Base-by-base conservation (phyloP, 2,113 vertebrate genomes). In the Nannospalax galili region DNA sequence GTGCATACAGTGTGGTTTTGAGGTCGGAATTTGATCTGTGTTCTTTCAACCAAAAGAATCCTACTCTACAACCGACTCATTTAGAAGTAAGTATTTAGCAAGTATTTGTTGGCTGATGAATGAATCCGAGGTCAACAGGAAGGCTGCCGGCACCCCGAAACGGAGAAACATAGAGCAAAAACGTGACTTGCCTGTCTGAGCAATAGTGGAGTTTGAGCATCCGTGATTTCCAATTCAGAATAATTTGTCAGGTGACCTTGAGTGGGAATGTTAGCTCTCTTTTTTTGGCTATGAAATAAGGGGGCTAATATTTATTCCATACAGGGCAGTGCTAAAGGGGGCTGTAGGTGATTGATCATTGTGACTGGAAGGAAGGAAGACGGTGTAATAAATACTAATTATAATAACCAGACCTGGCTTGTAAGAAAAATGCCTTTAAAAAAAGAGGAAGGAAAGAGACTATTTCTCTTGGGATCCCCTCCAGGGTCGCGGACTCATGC, bases 321-420 rank as follows among this genome's bases (percentile, higher is more conserved):
- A 72, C 92, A 45, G 62, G 72, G 81, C 73, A 52, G 84, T 1
- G 14, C 91, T 60, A 48, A 45, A 48, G 70, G 42, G 37, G 8
- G 67, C 26, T n/a, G 58, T 60, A 48, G 56, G 67, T 92, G 91
- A 97, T 89, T 48, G 85, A 91, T 96, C 60, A 11, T 91, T n/a
- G 30, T 0, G 30, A 72, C 89, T 37, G 48, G 5, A 11, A 86
- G 95, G 93, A 91, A 95, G 97, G 97, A 96, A 97, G 97, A 84
- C 20, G 0, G 78, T 26, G 16, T 93, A 91, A 97, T 97, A 97
- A 97, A 97, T 97, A 95, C 96, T 95, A 93, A 97, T 97, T 97
- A 97, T 26, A 94, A 87, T 91, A 92, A 75, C 80, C 26, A 11
- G 17, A 56, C 45, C 56, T 94, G 89, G 32, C 93, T 94, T 91